Evolutionary conservation across 2,797 vertebrate species (phyloP).

Genomic region (Arvicola amphibius): DNA sequence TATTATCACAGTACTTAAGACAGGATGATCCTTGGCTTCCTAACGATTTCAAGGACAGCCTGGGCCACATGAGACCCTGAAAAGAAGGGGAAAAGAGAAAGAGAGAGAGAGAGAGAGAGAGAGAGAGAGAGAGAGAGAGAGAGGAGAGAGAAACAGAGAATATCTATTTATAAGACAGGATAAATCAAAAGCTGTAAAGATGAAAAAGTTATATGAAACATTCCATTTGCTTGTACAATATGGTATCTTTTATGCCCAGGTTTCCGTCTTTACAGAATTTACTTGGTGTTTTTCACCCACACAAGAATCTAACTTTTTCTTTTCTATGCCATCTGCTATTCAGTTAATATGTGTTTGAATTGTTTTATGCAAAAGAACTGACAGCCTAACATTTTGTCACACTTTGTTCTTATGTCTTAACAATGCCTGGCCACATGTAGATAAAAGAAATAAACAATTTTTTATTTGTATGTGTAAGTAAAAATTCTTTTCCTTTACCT

Average conservation of each 20-base stretch:
- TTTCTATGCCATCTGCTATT: constrained; percentile 74
- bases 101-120: background rate
- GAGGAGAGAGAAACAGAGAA: too few species aligned
- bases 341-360: constrained; percentile 63
- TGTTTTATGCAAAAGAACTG: constrained; percentile 72
- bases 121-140: background rate
- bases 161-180: constrained; percentile 50
- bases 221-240: constrained; percentile 68
- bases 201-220: constrained; percentile 63
- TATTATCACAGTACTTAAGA: background rate
- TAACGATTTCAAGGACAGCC: background rate
- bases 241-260: constrained; percentile 63
- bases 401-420: constrained; percentile 52
- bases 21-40: background rate
- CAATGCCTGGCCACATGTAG: constrained; percentile 53
- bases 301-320: constrained; percentile 65
- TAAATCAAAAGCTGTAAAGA: constrained; percentile 57
- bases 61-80: background rate
- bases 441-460: constrained; percentile 21
- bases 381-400: constrained; percentile 63
- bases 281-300: constrained; percentile 61
- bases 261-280: constrained; percentile 74
- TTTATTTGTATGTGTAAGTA: constrained; percentile 10
- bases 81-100: too few species aligned
- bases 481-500: background rate